A percentile compares a stretch with the other conserved stretches of the same genome.
These are phyloP conservation scores for Megamerina dolium DNA, from an alignment of 2,888 invertebrate species.

Conservation along the genomic window DNA sequence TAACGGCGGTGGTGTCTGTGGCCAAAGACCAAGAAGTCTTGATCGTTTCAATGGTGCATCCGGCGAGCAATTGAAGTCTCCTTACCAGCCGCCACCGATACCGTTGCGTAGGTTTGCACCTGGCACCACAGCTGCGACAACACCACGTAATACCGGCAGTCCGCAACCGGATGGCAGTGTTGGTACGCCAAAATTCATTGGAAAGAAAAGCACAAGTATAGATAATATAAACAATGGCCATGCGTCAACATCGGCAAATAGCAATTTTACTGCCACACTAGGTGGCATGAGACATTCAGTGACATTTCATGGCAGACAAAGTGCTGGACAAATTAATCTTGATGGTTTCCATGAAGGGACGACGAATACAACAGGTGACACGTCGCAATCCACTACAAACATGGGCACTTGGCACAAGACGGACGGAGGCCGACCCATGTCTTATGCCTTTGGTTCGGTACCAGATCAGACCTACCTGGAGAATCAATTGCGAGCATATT, in stretches of 20 bases:
- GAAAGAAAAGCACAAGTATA: constrained; percentile 39
- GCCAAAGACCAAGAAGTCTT: constrained; percentile 43
- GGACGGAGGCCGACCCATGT: constrained; percentile 41
- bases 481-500: constrained; percentile 47
- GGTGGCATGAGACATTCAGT: constrained; percentile 44
- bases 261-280: not conserved
- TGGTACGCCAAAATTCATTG: constrained; percentile 20
- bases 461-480: constrained; percentile 49
- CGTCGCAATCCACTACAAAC: constrained; percentile 10
- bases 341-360: constrained; percentile 20
- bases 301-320: constrained; percentile 44
- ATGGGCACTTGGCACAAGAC: constrained; percentile 24
- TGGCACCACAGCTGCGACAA: constrained; percentile 18
- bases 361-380: constrained; percentile 11
- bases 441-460: constrained; percentile 43
- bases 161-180: constrained; percentile 22
- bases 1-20: constrained; percentile 7
- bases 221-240: constrained; percentile 35
- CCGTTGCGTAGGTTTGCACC: constrained; percentile 39
- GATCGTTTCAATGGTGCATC: constrained; percentile 43
- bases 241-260: constrained; percentile 2
- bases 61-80: constrained; percentile 16
- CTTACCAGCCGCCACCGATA: constrained; percentile 43
- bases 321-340: constrained; percentile 9
- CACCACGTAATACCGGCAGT: constrained; percentile 23